Base-by-base conservation (phyloP, 2,888 invertebrate genomes). In the Julus scandinavius region DNA sequence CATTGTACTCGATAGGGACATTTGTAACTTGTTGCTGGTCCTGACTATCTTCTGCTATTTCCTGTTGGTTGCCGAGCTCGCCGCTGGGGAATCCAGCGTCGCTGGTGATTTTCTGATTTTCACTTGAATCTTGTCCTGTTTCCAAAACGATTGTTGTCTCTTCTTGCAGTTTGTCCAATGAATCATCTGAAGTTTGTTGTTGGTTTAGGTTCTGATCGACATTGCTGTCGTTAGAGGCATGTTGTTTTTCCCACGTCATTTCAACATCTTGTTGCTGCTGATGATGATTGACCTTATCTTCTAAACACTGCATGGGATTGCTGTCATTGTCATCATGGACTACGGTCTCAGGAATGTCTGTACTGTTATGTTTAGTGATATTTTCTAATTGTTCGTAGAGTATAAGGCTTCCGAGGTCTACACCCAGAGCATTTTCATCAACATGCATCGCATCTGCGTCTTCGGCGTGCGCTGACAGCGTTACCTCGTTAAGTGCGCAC, bases 401-500 rank as follows among this genome's bases (percentile, higher is more conserved):
- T 17, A 17, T 15, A 13, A 58, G 17, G 17, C 5, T 17, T 58
- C 15, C 58, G 17, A 58, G 17, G 58, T 58, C 58, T 17, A 58
- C 17, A 17, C 84, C 17, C 84, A 2, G 15, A 6, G 11, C 84
- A 29, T 17, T 84, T 84, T 29, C 84, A 13, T 17, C 84, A 17
- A 13, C 17, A 2, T 6, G 38, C 29, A 84, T 6, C 15, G 13
- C 38, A 13, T 11, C 85, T 38, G n/a, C 84, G 84, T 15, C 40
- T 2, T 85, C 85, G 85, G 13, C 50, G 29, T 84, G 84, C 45
- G 49, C 85, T 17, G n/a, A n/a, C 49, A 86, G 45, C 49, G 50
- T 54, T 17, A 86, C 54, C 54, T 86, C 86, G 54, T 86, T 86
- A n/a, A 86, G 17, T 15, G 50, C 86, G 50, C 38, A 86, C n/a